phyloP scores from a whole-genome alignment of 2,113 vertebrate species.

The Edolisoma coerulescens region DNA sequence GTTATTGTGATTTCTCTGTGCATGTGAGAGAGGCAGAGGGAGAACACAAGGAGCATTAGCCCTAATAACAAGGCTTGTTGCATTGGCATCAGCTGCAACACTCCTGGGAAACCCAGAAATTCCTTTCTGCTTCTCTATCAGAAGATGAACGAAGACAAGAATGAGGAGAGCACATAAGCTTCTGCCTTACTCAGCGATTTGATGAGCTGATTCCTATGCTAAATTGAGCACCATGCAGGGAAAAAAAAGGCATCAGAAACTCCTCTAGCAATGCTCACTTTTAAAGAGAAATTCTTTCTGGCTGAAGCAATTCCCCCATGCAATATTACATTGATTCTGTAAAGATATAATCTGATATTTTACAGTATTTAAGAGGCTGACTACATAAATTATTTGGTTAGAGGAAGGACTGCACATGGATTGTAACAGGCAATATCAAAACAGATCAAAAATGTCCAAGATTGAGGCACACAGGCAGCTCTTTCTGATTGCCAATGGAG shows the following conservation, averaged over 20 bases:
- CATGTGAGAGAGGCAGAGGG: accelerated
- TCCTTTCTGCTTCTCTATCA: neutral
- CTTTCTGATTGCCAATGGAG: neutral
- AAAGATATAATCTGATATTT: neutral
- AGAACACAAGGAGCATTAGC: neutral
- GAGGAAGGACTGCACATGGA: neutral
- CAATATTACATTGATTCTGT: neutral
- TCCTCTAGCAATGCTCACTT: neutral
- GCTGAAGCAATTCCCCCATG: neutral
- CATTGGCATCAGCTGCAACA: neutral
- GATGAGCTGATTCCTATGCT: neutral
- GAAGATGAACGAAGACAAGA: neutral
- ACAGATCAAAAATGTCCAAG: neutral
- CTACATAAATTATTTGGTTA: neutral
- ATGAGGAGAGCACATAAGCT: neutral
- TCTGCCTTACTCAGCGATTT: neutral
- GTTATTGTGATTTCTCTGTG: neutral
- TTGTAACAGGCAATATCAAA: neutral
- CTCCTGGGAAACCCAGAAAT: neutral
- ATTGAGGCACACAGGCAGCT: neutral
- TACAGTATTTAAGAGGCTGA: neutral
- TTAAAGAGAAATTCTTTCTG: neutral
- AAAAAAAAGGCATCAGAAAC: neutral
- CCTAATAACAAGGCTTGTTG: neutral
- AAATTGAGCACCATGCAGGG: neutral